Conservation (phyloP, 2,113 vertebrate genomes). For the Xyrauchen texanus region DNA sequence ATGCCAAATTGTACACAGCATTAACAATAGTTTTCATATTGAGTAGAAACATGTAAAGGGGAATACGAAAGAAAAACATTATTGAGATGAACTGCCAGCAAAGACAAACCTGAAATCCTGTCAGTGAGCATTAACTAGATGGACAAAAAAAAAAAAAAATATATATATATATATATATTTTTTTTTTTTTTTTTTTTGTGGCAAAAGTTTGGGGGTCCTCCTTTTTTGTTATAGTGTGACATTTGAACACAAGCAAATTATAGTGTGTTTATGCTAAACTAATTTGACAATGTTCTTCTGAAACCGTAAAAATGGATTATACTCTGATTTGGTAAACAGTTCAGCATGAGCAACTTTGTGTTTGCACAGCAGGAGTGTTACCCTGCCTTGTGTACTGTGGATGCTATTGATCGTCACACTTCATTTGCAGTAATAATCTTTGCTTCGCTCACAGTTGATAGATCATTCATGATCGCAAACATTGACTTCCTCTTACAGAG, state of each 20-base stretch:
- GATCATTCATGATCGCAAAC: slow-evolving; percentile 22
- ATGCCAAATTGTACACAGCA: background rate
- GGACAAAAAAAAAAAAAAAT: no score
- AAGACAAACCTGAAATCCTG: no score
- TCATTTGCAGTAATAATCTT: slow-evolving; percentile 32
- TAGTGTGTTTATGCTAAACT: background rate
- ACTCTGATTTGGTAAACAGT: slow-evolving; percentile 23
- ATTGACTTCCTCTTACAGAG: slow-evolving; percentile 3
- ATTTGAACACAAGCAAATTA: background rate
- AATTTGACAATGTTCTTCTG: background rate
- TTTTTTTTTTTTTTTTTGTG: no score
- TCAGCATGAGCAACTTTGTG: slow-evolving; percentile 23
- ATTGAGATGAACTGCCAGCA: no score
- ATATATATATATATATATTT: no score
- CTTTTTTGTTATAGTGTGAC: no score
- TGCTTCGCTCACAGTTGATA: slow-evolving; percentile 6
- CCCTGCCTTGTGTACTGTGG: slow-evolving; percentile 7
- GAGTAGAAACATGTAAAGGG: no score
- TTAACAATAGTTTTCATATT: background rate
- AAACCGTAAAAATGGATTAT: background rate
- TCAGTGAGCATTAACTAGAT: no score
- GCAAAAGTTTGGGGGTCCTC: no score
- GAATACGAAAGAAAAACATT: no score
- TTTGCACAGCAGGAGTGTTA: slow-evolving; percentile 22
- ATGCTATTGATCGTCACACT: slow-evolving; percentile 27